A percentile compares a stretch with the other conserved stretches of the same genome.
Evolutionary conservation across 2,113 vertebrate species (phyloP).

Genomic region (Mobula birostris): DNA sequence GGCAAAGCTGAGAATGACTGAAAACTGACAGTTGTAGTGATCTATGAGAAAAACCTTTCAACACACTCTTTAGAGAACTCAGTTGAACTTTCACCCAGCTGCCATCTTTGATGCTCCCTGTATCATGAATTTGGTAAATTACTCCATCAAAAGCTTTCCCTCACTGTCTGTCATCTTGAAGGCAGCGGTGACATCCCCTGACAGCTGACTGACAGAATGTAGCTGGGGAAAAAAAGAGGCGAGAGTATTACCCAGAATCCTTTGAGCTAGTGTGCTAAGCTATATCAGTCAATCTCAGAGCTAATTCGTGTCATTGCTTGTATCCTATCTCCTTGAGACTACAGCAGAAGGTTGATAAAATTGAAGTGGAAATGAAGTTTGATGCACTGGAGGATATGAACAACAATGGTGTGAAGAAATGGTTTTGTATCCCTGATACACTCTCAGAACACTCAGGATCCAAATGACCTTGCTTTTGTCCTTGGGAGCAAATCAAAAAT

Average conservation of each 20-base stretch:
- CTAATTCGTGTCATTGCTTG: conserved; percentile 90
- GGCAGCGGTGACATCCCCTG: conserved; percentile 57
- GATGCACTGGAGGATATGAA: conserved; percentile 74
- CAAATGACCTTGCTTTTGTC: conserved; percentile 75
- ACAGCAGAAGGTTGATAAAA: conserved; percentile 90
- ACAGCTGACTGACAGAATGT: conserved; percentile 71
- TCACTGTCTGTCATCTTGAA: conserved; percentile 56
- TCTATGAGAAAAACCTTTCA: conserved; percentile 56
- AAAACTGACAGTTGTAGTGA: conserved; percentile 50
- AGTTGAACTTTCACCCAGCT: conserved; percentile 48
- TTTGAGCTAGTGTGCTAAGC: conserved; percentile 69
- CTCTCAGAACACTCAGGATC: conserved; percentile 55
- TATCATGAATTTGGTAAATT: conserved; percentile 68
- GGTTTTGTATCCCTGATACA: conserved; percentile 64
- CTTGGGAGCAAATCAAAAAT: conserved; percentile 56
- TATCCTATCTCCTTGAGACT: conserved; percentile 87
- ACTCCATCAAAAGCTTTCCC: conserved; percentile 66
- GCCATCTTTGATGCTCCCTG: conserved; percentile 53
- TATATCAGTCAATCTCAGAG: conserved; percentile 85
- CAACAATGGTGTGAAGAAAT: conserved; percentile 64
- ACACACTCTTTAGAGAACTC: conserved; percentile 56
- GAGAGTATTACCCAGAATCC: conserved; percentile 66
- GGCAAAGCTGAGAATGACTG: conserved; percentile 28
- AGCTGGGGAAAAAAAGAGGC: conserved; percentile 45
- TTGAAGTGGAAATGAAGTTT: conserved; percentile 98